Evolutionary conservation across 2,113 vertebrate species (phyloP).

Genomic region (Clarias batrachus): DNA sequence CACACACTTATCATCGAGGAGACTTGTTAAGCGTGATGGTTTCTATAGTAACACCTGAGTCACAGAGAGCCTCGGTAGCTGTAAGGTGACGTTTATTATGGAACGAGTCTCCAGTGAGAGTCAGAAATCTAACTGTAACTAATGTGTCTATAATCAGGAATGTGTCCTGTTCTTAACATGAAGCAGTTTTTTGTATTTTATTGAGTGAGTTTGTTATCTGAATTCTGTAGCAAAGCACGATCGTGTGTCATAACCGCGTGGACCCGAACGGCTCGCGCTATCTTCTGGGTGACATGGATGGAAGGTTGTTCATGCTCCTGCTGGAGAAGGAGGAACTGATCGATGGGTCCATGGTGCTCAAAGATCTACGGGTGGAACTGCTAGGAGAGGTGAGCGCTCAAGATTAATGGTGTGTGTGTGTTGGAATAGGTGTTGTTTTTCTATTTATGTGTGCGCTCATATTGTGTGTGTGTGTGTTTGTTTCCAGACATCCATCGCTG

Average conservation of each 20-base stretch:
- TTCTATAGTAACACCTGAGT: not conserved
- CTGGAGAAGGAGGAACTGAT: constrained; percentile 98
- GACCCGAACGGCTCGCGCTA: constrained; percentile 96
- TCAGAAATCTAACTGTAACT: too few species aligned
- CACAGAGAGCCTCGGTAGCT: too few species aligned
- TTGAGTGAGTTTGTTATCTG: not conserved
- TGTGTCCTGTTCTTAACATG: not conserved
- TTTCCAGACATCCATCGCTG: constrained; percentile 90
- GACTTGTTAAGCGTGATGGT: not conserved
- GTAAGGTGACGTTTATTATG: not conserved
- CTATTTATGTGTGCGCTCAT: not conserved
- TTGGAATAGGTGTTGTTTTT: not conserved
- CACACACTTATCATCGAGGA: not conserved
- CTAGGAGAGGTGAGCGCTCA: constrained; percentile 83
- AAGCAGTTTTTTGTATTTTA: not conserved
- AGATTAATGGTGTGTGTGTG: not conserved
- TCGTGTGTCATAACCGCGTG: constrained; percentile 96
- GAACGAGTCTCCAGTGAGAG: not conserved
- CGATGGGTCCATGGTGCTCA: constrained; percentile 89
- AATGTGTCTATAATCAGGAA: not conserved
- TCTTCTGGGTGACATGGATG: constrained; percentile 97
- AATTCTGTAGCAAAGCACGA: constrained; percentile 89
- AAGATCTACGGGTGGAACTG: constrained; percentile 93
- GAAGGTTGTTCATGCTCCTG: constrained; percentile 94
- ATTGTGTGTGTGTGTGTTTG: not conserved